These are phyloP conservation scores for Mormyrus hasselquistii DNA, from an alignment of 2,797 vertebrate genomes.

Conservation along the genomic window DNA sequence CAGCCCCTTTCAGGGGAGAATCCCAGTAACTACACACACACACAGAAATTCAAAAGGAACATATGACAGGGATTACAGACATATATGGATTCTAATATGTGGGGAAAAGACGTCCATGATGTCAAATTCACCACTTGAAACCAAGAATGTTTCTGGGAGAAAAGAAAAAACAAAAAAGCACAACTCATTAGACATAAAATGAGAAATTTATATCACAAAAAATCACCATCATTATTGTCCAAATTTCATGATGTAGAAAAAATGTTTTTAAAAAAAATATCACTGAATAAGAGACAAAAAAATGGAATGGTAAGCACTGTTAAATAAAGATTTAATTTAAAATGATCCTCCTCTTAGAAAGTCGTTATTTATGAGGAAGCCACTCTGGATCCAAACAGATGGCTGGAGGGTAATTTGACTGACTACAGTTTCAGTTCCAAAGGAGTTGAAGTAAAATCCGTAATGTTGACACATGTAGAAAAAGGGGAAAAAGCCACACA, in stretches of 20 bases:
- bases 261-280: neutral
- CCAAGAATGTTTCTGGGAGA: slow-evolving; percentile 1
- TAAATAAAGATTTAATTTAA: slow-evolving; percentile 10
- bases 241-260: neutral
- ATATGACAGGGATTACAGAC: neutral
- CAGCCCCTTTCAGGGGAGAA: slow-evolving; percentile 2
- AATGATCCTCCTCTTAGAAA: neutral
- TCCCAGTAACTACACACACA: neutral
- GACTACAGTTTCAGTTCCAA: slow-evolving; percentile 10
- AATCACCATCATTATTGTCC: neutral
- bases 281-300: neutral
- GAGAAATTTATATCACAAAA: neutral
- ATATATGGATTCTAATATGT: slow-evolving; percentile 3
- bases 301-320: slow-evolving; percentile 20
- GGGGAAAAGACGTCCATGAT: neutral
- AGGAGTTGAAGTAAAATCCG: slow-evolving; percentile 27
- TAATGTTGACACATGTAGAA: slow-evolving; percentile 13
- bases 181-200: neutral
- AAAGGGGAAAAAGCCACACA: neutral
- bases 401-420: neutral
- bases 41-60: neutral
- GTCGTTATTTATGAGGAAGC: neutral
- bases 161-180: neutral
- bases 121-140: neutral
- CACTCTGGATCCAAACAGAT: slow-evolving; percentile 14